Evolutionary conservation across 1,140 invertebrate species (phyloP).

Genomic region (Drosophila kikkawai): DNA sequence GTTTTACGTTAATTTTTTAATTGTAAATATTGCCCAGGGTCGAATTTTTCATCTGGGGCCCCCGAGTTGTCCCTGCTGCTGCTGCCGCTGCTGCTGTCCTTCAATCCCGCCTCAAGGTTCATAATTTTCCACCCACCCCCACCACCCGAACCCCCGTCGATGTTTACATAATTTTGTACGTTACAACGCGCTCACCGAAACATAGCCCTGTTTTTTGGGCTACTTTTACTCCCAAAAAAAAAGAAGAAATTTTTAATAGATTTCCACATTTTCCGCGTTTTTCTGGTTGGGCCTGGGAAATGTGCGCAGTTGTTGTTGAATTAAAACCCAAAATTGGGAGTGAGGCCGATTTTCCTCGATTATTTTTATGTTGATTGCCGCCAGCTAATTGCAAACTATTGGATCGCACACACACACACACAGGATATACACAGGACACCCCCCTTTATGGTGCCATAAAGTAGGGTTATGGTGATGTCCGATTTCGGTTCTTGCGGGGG

Average conservation of each 20-base stretch:
- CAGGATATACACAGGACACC: slow-evolving; percentile 5
- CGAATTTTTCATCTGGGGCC: slow-evolving; percentile 77
- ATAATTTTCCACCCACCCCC: slow-evolving; percentile 63
- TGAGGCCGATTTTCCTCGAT: slow-evolving; percentile 57
- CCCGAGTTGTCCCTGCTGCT: slow-evolving; percentile 30
- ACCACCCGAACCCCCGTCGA: slow-evolving; percentile 16
- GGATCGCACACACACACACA: slow-evolving; percentile 33
- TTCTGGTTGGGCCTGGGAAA: slow-evolving; percentile 53
- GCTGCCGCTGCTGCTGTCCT: slow-evolving; percentile 7
- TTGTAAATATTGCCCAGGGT: slow-evolving; percentile 82
- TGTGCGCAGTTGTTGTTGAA: slow-evolving; percentile 63
- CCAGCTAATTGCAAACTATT: slow-evolving; percentile 79
- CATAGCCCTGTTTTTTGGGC: slow-evolving; percentile 56
- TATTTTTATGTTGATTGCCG: slow-evolving; percentile 75
- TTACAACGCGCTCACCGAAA: slow-evolving; percentile 78
- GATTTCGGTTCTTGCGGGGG: slow-evolving; percentile 23
- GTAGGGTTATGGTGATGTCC: slow-evolving; percentile 62
- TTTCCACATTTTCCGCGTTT: slow-evolving; percentile 44
- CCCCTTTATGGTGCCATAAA: slow-evolving; percentile 72
- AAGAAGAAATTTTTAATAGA: slow-evolving; percentile 68
- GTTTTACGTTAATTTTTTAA: slow-evolving; percentile 84
- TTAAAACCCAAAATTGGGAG: neutral
- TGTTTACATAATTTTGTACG: slow-evolving; percentile 84
- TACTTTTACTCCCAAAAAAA: slow-evolving; percentile 51
- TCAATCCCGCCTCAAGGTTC: slow-evolving; percentile 58